These are phyloP conservation scores for Pogona vitticeps DNA, from an alignment of 2,113 vertebrate species.

Conservation along the genomic window DNA sequence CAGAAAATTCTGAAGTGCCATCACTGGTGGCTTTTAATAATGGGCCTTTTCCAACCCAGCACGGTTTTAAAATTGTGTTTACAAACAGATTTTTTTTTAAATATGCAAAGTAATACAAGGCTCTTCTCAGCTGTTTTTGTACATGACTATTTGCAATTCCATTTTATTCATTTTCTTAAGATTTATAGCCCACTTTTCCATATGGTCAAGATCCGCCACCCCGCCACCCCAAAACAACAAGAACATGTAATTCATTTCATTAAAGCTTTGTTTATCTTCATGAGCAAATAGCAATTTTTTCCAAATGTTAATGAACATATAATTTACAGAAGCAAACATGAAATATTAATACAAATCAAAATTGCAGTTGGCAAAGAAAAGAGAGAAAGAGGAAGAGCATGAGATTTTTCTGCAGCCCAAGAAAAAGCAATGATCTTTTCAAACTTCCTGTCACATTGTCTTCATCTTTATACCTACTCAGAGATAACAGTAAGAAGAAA, in stretches of 20 bases:
- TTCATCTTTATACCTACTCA: constrained; percentile 2
- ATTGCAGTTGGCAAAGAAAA: neutral
- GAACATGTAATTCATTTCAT: neutral
- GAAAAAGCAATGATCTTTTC: fast-evolving
- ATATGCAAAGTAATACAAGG: too few relatives aligned
- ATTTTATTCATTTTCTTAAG: neutral
- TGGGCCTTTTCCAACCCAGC: too few relatives aligned
- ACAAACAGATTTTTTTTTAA: too few relatives aligned
- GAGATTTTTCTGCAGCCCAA: fast-evolving
- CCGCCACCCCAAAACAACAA: neutral
- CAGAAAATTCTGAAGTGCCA: too few relatives aligned
- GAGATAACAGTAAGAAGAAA: neutral
- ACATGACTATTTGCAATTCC: neutral
- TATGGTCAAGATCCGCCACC: neutral
- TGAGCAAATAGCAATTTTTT: neutral
- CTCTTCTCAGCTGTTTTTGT: neutral
- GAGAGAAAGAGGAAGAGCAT: fast-evolving
- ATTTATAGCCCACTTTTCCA: constrained; percentile 2
- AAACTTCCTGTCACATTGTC: neutral
- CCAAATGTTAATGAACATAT: constrained; percentile 9
- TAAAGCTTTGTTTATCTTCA: neutral
- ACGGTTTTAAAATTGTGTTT: too few relatives aligned
- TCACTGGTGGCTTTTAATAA: too few relatives aligned
- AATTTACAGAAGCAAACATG: neutral
- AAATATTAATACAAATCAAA: neutral